phyloP scores from a whole-genome alignment of 2,797 vertebrate species.

The Peromyscus nudipes region DNA sequence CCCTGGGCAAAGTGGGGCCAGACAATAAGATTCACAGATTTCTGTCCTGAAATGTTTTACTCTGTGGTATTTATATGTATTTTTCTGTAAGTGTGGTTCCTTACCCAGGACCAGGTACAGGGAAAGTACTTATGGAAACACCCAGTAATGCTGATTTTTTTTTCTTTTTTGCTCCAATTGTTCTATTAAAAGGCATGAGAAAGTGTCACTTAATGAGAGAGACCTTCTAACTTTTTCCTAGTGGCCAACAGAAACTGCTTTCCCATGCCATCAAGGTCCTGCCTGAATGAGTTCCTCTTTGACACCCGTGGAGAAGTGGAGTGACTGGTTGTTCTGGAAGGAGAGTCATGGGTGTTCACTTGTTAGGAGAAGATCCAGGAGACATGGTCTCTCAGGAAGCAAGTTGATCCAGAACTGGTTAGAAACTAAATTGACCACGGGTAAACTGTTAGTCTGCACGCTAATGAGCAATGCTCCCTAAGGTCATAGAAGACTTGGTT shows the following conservation, averaged over 20 bases:
- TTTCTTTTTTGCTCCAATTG: background rate
- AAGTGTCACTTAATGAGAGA: slow-evolving; percentile 45
- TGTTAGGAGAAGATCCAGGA: background rate
- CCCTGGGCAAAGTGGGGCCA: slow-evolving; percentile 50
- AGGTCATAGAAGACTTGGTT: background rate
- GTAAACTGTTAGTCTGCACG: background rate
- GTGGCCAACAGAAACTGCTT: background rate
- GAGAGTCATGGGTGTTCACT: background rate
- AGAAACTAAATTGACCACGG: background rate
- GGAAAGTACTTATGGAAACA: slow-evolving; percentile 62
- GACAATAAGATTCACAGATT: slow-evolving; percentile 38
- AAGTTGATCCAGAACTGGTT: background rate
- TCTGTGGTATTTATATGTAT: background rate
- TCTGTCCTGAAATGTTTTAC: slow-evolving; percentile 47
- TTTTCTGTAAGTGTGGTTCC: background rate
- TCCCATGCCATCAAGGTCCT: background rate
- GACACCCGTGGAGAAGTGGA: background rate
- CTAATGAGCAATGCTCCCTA: background rate
- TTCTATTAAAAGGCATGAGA: slow-evolving; percentile 36
- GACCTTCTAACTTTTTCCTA: slow-evolving; percentile 34
- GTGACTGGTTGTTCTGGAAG: background rate
- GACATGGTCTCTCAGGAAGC: background rate
- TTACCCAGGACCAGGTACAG: background rate
- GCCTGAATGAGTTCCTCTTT: slow-evolving; percentile 9
- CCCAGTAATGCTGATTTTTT: background rate